Conservation (phyloP, 2,113 vertebrate species). For the Neolamprologus cancellatus region DNA sequence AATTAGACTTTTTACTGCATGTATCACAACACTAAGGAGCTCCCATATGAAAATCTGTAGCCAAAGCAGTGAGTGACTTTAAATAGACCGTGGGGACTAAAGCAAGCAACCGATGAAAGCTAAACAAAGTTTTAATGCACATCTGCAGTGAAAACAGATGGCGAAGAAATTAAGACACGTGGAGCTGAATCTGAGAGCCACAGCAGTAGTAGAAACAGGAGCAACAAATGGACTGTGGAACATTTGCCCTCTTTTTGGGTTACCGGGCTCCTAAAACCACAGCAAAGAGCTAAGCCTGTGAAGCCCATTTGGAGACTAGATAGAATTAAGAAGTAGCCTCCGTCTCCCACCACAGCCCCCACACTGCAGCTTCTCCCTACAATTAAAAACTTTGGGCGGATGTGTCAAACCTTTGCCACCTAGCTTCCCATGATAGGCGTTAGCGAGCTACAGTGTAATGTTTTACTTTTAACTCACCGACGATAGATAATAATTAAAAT, state of each 20-base stretch:
- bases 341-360: not conserved
- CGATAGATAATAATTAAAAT: not conserved
- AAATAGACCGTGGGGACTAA: not conserved
- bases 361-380: not conserved
- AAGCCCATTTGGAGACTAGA: not conserved
- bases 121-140: slow-evolving; percentile 21
- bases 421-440: not conserved
- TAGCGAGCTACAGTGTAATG: not conserved
- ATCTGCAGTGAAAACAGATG: slow-evolving; percentile 22
- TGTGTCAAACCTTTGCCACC: not conserved
- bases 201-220: not conserved
- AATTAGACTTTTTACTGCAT: not conserved
- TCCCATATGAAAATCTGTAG: not conserved
- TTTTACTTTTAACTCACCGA: not conserved
- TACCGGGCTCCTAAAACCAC: slow-evolving; percentile 36
- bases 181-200: slow-evolving; percentile 16
- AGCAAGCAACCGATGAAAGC: not conserved
- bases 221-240: slow-evolving; percentile 42
- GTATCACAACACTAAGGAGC: not conserved
- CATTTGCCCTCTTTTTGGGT: slow-evolving; percentile 31
- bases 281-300: slow-evolving; percentile 5
- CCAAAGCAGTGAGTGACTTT: slow-evolving; percentile 7
- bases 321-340: not conserved
- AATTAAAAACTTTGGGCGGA: not conserved
- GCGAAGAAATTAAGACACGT: slow-evolving; percentile 13